These are phyloP conservation scores for Lerema accius DNA, from an alignment of 1,140 invertebrate species.

Conservation along the genomic window DNA sequence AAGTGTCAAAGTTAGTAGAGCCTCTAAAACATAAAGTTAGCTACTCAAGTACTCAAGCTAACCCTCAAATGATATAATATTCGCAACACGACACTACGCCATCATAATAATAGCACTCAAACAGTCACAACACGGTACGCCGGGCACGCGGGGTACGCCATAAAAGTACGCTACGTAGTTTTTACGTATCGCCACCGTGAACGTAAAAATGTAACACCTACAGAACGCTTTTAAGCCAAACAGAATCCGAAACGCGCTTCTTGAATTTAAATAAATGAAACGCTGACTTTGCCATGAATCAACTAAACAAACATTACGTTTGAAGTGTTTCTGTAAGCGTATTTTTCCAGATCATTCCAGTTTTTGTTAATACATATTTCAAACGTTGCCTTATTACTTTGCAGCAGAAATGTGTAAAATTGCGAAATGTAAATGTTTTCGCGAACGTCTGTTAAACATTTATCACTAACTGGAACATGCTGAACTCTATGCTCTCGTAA, in stretches of 20 bases:
- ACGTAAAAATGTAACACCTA: slow-evolving; percentile 28
- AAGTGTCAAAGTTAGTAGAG: no score
- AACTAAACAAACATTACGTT: slow-evolving; percentile 14
- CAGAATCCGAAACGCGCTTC: slow-evolving; percentile 29
- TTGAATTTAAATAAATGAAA: slow-evolving; percentile 33
- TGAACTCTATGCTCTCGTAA: no score
- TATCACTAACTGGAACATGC: no score
- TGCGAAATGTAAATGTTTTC: no score
- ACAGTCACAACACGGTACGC: slow-evolving; percentile 25
- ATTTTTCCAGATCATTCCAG: slow-evolving; percentile 12
- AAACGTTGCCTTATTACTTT: slow-evolving; percentile 16
- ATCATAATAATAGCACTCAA: slow-evolving; percentile 14
- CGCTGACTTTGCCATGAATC: slow-evolving; percentile 1
- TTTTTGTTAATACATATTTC: background rate
- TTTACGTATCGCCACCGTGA: slow-evolving; percentile 23
- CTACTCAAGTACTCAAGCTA: no score
- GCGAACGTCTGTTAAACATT: no score
- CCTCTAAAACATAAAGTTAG: no score
- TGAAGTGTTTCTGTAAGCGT: slow-evolving; percentile 13
- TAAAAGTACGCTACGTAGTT: slow-evolving; percentile 23
- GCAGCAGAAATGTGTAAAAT: background rate
- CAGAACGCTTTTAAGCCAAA: slow-evolving; percentile 28
- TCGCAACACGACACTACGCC: background rate
- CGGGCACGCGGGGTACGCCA: no score
- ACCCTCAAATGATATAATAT: background rate